phyloP scores from a whole-genome alignment of 1,140 invertebrate genomes.

The Drosophila serrata region DNA sequence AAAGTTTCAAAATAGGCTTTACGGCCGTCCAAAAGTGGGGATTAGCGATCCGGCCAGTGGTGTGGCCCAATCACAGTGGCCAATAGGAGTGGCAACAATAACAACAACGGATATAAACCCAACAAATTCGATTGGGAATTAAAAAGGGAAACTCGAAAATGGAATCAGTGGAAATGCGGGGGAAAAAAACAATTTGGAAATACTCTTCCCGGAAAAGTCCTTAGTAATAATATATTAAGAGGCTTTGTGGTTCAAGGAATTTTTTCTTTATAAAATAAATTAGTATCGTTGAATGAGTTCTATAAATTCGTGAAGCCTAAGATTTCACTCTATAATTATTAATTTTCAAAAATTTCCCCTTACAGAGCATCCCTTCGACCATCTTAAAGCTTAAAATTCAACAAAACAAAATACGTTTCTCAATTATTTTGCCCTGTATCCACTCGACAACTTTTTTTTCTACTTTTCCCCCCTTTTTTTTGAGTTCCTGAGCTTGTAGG shows the following conservation, averaged over 20 bases:
- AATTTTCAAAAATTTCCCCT: too few relatives aligned
- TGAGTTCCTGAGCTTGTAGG: slow-evolving; percentile 35
- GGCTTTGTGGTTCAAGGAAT: not conserved
- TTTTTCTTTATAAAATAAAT: not conserved
- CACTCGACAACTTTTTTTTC: slow-evolving; percentile 62
- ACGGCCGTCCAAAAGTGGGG: slow-evolving; percentile 54
- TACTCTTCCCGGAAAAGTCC: not conserved
- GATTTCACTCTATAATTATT: not conserved
- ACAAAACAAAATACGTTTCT: slow-evolving; percentile 53
- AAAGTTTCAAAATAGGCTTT: slow-evolving; percentile 76
- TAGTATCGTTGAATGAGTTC: not conserved
- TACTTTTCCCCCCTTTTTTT: slow-evolving; percentile 12
- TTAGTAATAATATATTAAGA: not conserved
- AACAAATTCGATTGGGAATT: slow-evolving; percentile 41
- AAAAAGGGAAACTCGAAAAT: slow-evolving; percentile 30
- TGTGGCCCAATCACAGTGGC: slow-evolving; percentile 63
- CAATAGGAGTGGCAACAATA: slow-evolving; percentile 30
- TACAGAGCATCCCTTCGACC: slow-evolving; percentile 9
- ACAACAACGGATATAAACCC: slow-evolving; percentile 46
- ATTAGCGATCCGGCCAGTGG: slow-evolving; percentile 43
- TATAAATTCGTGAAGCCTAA: not conserved
- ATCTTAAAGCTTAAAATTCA: slow-evolving; percentile 15
- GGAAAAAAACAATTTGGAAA: not conserved
- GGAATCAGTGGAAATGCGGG: not conserved
- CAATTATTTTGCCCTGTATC: slow-evolving; percentile 71